phyloP scores from a whole-genome alignment of 2,888 invertebrate genomes.

The Crocallis elinguaria region DNA sequence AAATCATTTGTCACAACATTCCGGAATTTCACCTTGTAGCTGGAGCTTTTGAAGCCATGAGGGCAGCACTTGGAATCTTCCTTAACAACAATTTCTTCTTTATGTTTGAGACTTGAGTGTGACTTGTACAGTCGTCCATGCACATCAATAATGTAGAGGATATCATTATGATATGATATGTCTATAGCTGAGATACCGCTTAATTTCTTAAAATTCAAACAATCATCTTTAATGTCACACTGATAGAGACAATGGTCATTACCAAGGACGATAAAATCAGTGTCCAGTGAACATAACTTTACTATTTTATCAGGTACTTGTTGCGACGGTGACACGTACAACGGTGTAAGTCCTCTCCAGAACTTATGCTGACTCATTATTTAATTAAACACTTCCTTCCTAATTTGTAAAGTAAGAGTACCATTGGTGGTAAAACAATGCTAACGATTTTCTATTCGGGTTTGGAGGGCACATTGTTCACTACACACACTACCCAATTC shows the following conservation, averaged over 20 bases:
- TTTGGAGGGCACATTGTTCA: conserved; percentile 25
- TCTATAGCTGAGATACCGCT: conserved; percentile 85
- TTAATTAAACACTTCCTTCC: conserved; percentile 49
- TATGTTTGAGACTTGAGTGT: conserved; percentile 80
- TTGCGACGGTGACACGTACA: conserved; percentile 62
- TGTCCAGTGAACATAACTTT: conserved; percentile 69
- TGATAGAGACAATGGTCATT: conserved; percentile 77
- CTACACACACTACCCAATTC: conserved; percentile 3
- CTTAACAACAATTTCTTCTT: conserved; percentile 86
- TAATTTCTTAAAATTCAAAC: conserved; percentile 74
- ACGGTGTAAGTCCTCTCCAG: conserved; percentile 73
- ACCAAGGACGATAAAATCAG: conserved; percentile 73
- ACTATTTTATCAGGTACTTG: conserved; percentile 78
- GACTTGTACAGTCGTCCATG: conserved; percentile 86
- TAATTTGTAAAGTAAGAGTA: conserved; percentile 50
- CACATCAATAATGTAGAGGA: conserved; percentile 86
- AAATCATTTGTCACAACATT: conserved; percentile 86
- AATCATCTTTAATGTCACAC: conserved; percentile 68
- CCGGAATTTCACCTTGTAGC: conserved; percentile 86
- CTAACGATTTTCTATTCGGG: conserved; percentile 10
- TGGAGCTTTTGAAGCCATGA: conserved; percentile 87
- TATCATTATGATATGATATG: conserved; percentile 85
- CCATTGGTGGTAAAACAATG: conserved; percentile 48
- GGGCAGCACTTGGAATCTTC: conserved; percentile 87
- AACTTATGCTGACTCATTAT: conserved; percentile 81